phyloP scores from a whole-genome alignment of 2,888 invertebrate genomes.

The Erebia palarica region DNA sequence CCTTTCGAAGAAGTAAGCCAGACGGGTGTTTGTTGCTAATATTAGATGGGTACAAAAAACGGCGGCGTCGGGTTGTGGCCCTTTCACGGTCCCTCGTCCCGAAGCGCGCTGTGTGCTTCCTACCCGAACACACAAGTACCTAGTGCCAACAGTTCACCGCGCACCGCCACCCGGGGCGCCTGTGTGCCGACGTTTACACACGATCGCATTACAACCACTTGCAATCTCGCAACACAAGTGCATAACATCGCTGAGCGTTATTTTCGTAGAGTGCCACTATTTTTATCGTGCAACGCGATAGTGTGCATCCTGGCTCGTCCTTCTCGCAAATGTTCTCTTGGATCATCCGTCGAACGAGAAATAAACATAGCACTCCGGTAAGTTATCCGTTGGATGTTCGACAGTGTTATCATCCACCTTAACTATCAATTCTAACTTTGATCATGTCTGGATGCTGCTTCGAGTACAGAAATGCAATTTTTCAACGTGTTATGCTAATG shows the following conservation, averaged over 20 bases:
- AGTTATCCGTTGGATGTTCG: constrained; percentile 50
- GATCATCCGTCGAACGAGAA: constrained; percentile 65
- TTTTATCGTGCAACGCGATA: constrained; percentile 56
- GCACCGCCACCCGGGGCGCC: constrained; percentile 59
- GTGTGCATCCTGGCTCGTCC: constrained; percentile 54
- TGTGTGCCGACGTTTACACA: constrained; percentile 48
- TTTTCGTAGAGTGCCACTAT: constrained; percentile 58
- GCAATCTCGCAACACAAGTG: constrained; percentile 59
- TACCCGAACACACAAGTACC: constrained; percentile 40
- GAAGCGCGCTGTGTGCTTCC: constrained; percentile 49
- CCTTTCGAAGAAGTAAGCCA: constrained; percentile 59
- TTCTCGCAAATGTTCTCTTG: constrained; percentile 65
- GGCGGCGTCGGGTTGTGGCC: constrained; percentile 65
- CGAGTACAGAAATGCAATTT: constrained; percentile 38
- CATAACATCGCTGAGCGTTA: constrained; percentile 54
- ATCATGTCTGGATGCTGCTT: constrained; percentile 41
- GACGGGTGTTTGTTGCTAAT: constrained; percentile 70
- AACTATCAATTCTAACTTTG: constrained; percentile 25
- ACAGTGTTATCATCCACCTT: constrained; percentile 37
- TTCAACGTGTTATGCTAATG: constrained; percentile 50
- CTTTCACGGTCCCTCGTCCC: constrained; percentile 68
- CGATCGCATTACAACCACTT: constrained; percentile 50
- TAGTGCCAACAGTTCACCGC: constrained; percentile 61
- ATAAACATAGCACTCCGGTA: constrained; percentile 76
- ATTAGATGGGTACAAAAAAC: constrained; percentile 73